Base-by-base conservation (phyloP, 2,113 vertebrate species). In the Clarias magur region DNA sequence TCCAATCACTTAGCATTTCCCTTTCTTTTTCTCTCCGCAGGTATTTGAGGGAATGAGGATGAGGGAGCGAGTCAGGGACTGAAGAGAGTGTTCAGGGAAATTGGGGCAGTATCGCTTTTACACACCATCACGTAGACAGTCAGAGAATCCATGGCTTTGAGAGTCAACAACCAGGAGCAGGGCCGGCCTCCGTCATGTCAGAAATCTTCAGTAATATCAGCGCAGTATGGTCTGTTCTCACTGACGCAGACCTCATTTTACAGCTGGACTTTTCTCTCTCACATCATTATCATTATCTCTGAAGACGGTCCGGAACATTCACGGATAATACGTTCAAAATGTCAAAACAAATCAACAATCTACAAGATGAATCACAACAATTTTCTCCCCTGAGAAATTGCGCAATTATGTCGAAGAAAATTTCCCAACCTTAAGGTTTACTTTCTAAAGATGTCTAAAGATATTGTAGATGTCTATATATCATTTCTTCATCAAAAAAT, bases 1-100 rank as follows among this genome's bases (percentile, higher is more conserved):
- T 59, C 79, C 79, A 80, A 80, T 80, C 79, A 80, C 57, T 60
- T 80, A 59, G 27, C 27, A 80, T 80, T 80, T 80, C 38, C 79
- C 23, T 80, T 38, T 60, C 57, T 80, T 34, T 80, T 80, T 80
- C 57, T 80, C 79, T 80, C 79, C 13, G 13, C 79, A 80, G 79
- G 56, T 60, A 38, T 60, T 80, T 60, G 56, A 80, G 27, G 56
- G 30, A 30, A 23, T 56, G 8, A 23, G 56, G 79, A 80, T 60
- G 30, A 80, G 79, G 79, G 27, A 11, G 59, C 3, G 1, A 17
- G 19, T 60, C 27, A 80, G 3, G 16, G 78, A 80, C 34, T 5
- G 9, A 60, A 13, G 16, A 17, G 27, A 12, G 56, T 13, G 1
- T 78, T 78, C 75, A 78, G 75, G 48, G 54, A 78, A 78, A 78